A percentile compares a stretch with the other conserved stretches of the same genome.
Conservation (phyloP, 2,113 vertebrate genomes). For the Romanogobio albipinnatus region DNA sequence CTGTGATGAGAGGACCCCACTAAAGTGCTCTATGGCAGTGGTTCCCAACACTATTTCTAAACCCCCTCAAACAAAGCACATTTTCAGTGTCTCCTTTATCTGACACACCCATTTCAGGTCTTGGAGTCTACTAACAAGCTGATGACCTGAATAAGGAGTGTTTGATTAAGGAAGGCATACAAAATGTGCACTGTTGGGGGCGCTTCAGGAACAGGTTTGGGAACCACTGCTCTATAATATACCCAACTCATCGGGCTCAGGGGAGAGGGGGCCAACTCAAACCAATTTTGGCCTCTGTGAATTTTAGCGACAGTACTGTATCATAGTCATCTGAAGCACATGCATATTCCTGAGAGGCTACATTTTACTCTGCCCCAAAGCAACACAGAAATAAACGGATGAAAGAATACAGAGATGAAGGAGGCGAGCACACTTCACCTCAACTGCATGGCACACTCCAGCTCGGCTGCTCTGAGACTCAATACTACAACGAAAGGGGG, state of each 20-base stretch:
- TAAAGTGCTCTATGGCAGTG: neutral
- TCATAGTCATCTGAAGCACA: constrained; percentile 28
- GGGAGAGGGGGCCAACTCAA: constrained; percentile 11
- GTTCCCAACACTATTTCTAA: neutral
- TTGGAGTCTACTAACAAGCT: constrained; percentile 19
- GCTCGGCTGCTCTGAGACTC: constrained; percentile 24
- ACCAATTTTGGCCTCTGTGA: constrained; percentile 20
- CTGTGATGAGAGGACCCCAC: neutral
- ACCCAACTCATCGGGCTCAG: neutral
- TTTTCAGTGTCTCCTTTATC: neutral
- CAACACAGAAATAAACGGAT: constrained; percentile 3
- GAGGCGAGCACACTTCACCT: constrained; percentile 17
- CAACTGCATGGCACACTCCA: constrained; percentile 10
- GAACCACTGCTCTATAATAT: neutral
- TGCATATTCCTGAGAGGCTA: constrained; percentile 5
- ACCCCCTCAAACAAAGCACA: neutral
- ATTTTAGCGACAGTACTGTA: constrained; percentile 18
- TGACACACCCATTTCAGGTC: neutral
- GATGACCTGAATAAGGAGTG: constrained; percentile 23
- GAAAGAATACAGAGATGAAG: constrained; percentile 8
- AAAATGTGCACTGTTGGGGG: constrained; percentile 20
- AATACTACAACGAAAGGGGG: constrained; percentile 11
- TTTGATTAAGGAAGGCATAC: neutral
- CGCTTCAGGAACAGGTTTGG: constrained; percentile 10
- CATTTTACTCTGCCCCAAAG: constrained; percentile 24